phyloP scores from a whole-genome alignment of 2,113 vertebrate species.

The Scopus umbretta region DNA sequence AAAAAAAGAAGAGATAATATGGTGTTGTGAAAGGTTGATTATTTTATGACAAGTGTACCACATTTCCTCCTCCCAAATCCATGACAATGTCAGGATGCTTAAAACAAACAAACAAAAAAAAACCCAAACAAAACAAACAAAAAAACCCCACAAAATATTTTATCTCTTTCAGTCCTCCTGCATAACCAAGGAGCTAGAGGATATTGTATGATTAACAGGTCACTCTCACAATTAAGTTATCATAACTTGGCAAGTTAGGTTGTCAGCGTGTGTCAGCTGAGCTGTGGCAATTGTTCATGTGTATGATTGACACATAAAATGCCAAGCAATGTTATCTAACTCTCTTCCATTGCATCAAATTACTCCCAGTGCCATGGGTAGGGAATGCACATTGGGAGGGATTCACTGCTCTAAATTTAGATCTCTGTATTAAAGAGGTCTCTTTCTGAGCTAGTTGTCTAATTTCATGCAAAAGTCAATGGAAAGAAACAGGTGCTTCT shows the following conservation, averaged over 20 bases:
- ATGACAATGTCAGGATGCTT: background rate
- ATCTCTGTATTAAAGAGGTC: background rate
- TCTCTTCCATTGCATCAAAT: background rate
- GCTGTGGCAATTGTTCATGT: background rate
- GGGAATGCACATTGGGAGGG: background rate
- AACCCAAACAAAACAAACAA: background rate
- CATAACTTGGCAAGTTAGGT: background rate
- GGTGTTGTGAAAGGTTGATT: background rate
- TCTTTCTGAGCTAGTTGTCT: background rate
- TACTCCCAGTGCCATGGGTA: background rate
- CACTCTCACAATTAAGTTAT: background rate
- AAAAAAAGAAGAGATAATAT: background rate
- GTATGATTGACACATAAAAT: background rate
- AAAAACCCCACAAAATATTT: too few relatives aligned
- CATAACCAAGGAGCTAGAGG: background rate
- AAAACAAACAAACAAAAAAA: background rate
- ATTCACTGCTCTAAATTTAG: background rate
- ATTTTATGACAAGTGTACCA: background rate
- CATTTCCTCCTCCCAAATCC: background rate
- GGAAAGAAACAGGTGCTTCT: constrained; percentile 12
- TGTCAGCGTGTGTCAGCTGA: background rate
- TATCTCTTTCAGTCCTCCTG: background rate
- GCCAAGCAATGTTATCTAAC: background rate
- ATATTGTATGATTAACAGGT: background rate
- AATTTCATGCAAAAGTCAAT: background rate